A percentile compares a stretch with the other conserved stretches of the same genome.
These are phyloP conservation scores for Pomacea canaliculata DNA, from an alignment of 2,888 invertebrate species.

Conservation along the genomic window DNA sequence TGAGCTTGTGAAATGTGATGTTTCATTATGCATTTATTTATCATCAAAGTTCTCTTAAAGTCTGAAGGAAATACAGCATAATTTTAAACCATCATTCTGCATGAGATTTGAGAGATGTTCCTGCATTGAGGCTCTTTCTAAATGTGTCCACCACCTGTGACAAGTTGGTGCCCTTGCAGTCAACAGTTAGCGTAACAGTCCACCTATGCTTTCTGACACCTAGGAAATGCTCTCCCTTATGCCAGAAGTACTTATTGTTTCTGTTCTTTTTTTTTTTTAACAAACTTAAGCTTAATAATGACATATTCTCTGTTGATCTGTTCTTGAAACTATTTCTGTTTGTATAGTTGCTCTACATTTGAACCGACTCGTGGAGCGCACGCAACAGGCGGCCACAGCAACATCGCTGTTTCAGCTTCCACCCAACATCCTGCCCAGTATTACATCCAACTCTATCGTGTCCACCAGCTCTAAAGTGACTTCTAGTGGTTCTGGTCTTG, in stretches of 20 bases:
- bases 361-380: constrained; percentile 50
- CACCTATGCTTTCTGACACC: no score
- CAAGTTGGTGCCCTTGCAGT: no score
- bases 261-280: neutral
- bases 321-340: neutral
- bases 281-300: neutral
- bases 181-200: no score
- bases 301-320: neutral
- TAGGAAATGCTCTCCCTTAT: no score
- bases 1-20: no score
- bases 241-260: neutral
- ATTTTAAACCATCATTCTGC: no score
- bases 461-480: constrained; percentile 7
- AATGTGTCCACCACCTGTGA: no score
- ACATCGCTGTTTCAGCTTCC: constrained; percentile 53
- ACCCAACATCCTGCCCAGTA: constrained; percentile 42
- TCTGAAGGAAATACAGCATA: neutral
- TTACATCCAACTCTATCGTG: constrained; percentile 6
- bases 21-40: neutral
- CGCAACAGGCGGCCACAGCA: constrained; percentile 39
- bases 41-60: neutral
- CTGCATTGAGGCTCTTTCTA: no score
- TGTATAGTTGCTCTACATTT: constrained; percentile 56
- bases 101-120: no score
- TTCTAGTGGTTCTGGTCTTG: constrained; percentile 1